Conservation (phyloP, 2,888 invertebrate genomes). For the Erebia epiphron region DNA sequence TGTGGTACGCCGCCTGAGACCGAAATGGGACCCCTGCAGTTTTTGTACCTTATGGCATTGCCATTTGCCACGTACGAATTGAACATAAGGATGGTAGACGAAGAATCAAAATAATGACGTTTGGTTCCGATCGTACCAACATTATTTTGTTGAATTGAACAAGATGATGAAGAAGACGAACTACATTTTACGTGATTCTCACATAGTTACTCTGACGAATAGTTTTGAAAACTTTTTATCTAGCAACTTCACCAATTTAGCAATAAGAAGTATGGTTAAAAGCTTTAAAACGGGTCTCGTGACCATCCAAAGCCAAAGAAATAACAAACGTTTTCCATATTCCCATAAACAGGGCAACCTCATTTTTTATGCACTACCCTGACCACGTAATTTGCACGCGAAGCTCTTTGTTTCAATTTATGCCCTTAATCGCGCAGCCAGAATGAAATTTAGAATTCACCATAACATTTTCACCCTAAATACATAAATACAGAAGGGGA, state of each 20-base stretch:
- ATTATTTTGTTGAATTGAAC: not conserved
- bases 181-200: too few relatives aligned
- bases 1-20: conserved; percentile 7
- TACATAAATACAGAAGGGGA: not conserved
- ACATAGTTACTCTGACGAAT: too few relatives aligned
- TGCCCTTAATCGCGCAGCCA: conserved; percentile 39
- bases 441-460: not conserved
- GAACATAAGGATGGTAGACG: conserved; percentile 27
- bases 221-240: too few relatives aligned
- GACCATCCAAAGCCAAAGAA: not conserved
- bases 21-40: conserved; percentile 21
- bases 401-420: conserved; percentile 57
- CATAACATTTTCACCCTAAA: conserved; percentile 9
- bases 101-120: conserved; percentile 30
- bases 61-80: conserved; percentile 24
- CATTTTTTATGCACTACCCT: conserved; percentile 52
- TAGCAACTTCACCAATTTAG: not conserved
- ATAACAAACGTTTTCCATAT: conserved; percentile 31
- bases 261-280: not conserved
- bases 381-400: conserved; percentile 57
- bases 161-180: too few relatives aligned
- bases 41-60: conserved; percentile 25
- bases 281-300: not conserved
- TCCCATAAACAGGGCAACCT: conserved; percentile 39
- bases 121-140: not conserved